Evolutionary conservation across 2,888 invertebrate genomes (phyloP), one percentile per base, ranked within the genome.

Genomic region (Volucella inflata): DNA sequence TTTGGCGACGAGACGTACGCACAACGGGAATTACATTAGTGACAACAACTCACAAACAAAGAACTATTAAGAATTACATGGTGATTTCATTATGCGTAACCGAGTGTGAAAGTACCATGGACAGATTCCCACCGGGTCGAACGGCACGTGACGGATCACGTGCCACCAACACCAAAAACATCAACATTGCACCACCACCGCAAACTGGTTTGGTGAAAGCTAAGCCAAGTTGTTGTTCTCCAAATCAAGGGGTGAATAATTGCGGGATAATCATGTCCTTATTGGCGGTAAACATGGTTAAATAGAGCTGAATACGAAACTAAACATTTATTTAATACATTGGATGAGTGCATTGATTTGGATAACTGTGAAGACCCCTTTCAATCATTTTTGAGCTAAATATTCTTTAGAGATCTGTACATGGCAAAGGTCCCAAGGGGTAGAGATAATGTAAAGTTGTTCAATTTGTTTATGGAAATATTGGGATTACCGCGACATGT

Each of bases 391-490:
- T 77, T 55, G 36, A 50, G 62, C 44, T 6, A 4, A n/a, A 70
- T 21, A 14, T 10, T 38, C 8, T 1, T 70, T 57, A 21, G 21
- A 21, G 21, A 74, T 46, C 17, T 0, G 17, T 64, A 38, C 46
- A 62, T 48, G 59, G 1, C 12, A 42, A 2, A 44, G 16, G 17
- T 74, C 77, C 82, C 77, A 59, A 48, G 68, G 74, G 70, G 46
- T 55, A 8, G 65, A 40, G 89, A 89, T 87, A 88, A 88, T 88
- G 89, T 87, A 88, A 90, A 90, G 87, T 89, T 89, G 88, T 90
- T 88, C 90, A 90, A 90, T 91, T 91, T 90, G 90, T 88, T 90
- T 90, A 90, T 90, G 90, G 89, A 90, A 90, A 90, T 90, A 88
- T 90, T 88, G 87, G 90, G 81, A 87, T 89, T 88, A 87, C 38